phyloP scores from a whole-genome alignment of 2,888 invertebrate genomes.

The Campopleginae sp. region DNA sequence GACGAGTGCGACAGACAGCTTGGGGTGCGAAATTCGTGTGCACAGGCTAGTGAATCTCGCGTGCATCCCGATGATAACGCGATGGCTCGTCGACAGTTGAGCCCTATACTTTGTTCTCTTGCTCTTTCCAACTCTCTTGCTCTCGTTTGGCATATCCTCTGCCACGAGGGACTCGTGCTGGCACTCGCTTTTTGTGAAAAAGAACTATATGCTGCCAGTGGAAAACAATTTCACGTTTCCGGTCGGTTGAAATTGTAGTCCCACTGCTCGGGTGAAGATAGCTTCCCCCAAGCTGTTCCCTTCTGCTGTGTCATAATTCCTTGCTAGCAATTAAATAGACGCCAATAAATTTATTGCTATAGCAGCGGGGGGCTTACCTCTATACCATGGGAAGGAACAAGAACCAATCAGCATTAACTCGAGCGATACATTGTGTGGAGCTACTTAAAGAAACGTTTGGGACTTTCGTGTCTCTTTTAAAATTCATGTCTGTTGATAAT shows the following conservation, averaged over 20 bases:
- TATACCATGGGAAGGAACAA: not conserved
- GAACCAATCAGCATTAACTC: not conserved
- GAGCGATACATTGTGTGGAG: no score
- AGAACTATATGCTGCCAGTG: constrained; percentile 43
- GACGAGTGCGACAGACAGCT: constrained; percentile 70
- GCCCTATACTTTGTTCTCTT: constrained; percentile 17
- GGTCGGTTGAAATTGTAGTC: constrained; percentile 61
- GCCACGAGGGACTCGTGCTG: constrained; percentile 57
- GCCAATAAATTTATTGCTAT: not conserved
- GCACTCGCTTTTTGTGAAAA: constrained; percentile 55
- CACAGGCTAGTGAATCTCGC: constrained; percentile 56
- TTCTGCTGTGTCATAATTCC: constrained; percentile 45
- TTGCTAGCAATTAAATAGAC: constrained; percentile 39
- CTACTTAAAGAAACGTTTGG: no score
- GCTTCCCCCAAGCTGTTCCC: constrained; percentile 27
- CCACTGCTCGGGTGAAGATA: constrained; percentile 64
- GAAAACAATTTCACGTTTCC: constrained; percentile 68
- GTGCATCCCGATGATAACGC: constrained; percentile 57
- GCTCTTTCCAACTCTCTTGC: constrained; percentile 21
- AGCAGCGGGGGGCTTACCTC: not conserved
- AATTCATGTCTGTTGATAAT: no score
- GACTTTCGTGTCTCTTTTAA: no score
- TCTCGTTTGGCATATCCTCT: constrained; percentile 3
- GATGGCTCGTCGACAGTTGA: constrained; percentile 54
- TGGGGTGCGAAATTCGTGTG: constrained; percentile 58